Evolutionary conservation across 2,113 vertebrate genomes (phyloP), one percentile per base, ranked within the genome.

Genomic region (Loxodonta africana): DNA sequence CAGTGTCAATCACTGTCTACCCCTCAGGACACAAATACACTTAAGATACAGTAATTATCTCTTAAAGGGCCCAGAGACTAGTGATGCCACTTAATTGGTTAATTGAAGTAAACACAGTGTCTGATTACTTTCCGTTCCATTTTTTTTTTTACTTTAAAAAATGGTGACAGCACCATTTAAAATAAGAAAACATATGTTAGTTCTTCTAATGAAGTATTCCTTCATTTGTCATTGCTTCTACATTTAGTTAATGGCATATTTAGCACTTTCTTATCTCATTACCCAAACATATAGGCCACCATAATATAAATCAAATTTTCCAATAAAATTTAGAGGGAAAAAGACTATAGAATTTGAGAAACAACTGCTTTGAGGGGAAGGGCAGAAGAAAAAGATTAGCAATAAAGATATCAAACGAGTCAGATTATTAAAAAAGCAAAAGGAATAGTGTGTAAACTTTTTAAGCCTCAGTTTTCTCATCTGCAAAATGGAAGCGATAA

Each of bases 111-210:
- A 91, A 94, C 46, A 11, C 6, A 67, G 4, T 67, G 0, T 53
- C 8, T 62, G 41, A 82, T 73, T 88, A 30, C 62, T 94, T 93
- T 88, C 14, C 4, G 23, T 83, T 95, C 20, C 2, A 26, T 48
- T 86, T 86, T 74, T 37, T 37, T 37, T 37, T 91, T 90, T 71
- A 91, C 57, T 77, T 67, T 93, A 67, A 71, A 78, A 60, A 11
- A 1, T 88, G 83, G 63, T 65, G 63, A 65, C 63, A 65, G 63
- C 26, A 65, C 73, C 84, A 53, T 63, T 92, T 53, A 60, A 89
- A 83, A 87, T 71, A 86, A 1, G 44, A 81, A 0, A 96, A 85
- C 84, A 84, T 81, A 30, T 17, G 53, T 93, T 46, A 84, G 57
- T 65, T 87, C 23, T 11, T 71, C 18, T 86, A 78, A 63, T 83